Evolutionary conservation across 2,888 invertebrate species (phyloP), one percentile per base, ranked within the genome.

Genomic region (Acanthosepion pharaonis): DNA sequence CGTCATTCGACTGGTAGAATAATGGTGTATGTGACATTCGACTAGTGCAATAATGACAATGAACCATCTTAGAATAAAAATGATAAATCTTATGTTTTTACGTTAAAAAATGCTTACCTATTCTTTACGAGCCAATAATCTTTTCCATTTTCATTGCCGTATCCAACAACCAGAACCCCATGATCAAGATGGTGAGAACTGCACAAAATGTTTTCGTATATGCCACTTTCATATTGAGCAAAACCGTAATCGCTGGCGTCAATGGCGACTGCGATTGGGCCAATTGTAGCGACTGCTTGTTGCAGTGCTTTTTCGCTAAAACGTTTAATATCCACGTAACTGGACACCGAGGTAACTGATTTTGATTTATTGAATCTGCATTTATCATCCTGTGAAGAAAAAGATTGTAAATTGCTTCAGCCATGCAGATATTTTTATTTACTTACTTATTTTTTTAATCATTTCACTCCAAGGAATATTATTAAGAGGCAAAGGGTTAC

Each of bases 201-300:
- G 95, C 96, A 96, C 4, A 95, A 94, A 0, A 95, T 94, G 93
- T 96, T 96, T 91, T 95, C 94, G 93, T 95, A 96, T 0, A 96
- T 95, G 9, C 96, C 96, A 33, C 92, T 48, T 11, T 94, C 94
- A 94, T 96, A 96, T 49, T 95, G 95, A 93, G 95, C 95, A 95
- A 96, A 96, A 93, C 94, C 93, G 97, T 98, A 98, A 95, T 98
- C 98, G 92, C 98, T 98, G 95, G 99, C 99, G 98, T 99, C 99
- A 97, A 99, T 99, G 96, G 98, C 99, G 94, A 99, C 98, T 9
- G 99, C 98, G 55, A 99, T 98, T 20, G 99, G 99, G 0, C 96
- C 96, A 48, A 95, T 94, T 33, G 95, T 95, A 23, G 95, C 96
- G 2, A 95, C 96, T 48, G 96, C 96, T 78, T 92, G 94, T 95